A percentile compares a stretch with the other conserved stretches of the same genome.
phyloP scores from a whole-genome alignment of 2,797 vertebrate genomes.

The Sebastes minor region DNA sequence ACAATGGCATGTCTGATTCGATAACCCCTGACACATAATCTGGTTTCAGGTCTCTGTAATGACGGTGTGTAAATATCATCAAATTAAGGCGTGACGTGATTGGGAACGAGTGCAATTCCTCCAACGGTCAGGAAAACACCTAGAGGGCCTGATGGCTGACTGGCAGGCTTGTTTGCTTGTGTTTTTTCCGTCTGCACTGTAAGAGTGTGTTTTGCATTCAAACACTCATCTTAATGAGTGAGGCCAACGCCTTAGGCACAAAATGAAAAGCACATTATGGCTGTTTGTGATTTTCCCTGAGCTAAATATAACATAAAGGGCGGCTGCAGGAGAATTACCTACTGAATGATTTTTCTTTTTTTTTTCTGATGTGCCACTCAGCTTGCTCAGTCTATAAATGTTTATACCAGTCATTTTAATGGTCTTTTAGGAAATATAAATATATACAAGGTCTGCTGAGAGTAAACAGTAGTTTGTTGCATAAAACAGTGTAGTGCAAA shows the following conservation, averaged over 20 bases:
- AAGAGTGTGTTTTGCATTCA: conserved; percentile 69
- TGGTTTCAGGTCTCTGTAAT: conserved; percentile 55
- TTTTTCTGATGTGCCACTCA: conserved; percentile 23
- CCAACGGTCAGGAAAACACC: conserved; percentile 57
- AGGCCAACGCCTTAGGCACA: conserved; percentile 60
- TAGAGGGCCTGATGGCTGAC: conserved; percentile 39
- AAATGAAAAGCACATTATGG: conserved; percentile 79
- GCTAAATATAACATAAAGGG: conserved; percentile 70
- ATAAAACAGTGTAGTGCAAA: not conserved
- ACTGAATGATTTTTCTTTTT: conserved; percentile 7
- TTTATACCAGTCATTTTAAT: conserved; percentile 9
- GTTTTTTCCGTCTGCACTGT: conserved; percentile 6
- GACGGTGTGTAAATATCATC: conserved; percentile 65
- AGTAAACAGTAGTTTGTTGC: not conserved
- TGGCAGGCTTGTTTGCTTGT: conserved; percentile 33
- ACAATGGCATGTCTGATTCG: conserved; percentile 50
- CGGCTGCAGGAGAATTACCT: conserved; percentile 48
- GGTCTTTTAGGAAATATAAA: conserved; percentile 5
- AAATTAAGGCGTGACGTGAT: conserved; percentile 58
- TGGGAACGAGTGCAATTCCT: conserved; percentile 50
- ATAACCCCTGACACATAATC: conserved; percentile 61
- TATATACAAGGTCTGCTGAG: not conserved
- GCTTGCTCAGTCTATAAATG: conserved; percentile 40
- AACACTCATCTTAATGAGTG: conserved; percentile 71
- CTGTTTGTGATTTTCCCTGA: conserved; percentile 60